Evolutionary conservation across 2,888 invertebrate genomes (phyloP).

Genomic region (Rotaria socialis): DNA sequence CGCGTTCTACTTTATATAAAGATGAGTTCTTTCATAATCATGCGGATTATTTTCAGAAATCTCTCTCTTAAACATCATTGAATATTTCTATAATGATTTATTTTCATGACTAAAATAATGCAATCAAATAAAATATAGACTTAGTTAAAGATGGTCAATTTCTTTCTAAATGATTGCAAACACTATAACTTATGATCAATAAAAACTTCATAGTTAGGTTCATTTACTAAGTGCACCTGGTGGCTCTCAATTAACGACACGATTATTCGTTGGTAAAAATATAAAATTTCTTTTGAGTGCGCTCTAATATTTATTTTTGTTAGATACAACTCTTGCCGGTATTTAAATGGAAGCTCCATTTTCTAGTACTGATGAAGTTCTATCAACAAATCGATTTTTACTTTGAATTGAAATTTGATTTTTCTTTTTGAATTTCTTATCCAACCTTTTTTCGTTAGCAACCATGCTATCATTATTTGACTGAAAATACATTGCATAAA

Average conservation of each 20-base stretch:
- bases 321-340: conserved; percentile 3
- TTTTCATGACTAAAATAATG: conserved; percentile 40
- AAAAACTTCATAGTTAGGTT: conserved; percentile 37
- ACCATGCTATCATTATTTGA: background rate
- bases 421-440: too few relatives aligned
- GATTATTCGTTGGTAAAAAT: background rate
- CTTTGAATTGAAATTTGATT: too few relatives aligned
- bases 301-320: background rate
- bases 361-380: conserved; percentile 40
- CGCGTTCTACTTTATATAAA: conserved; percentile 34
- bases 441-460: conserved; percentile 1
- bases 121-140: conserved; percentile 26
- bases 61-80: background rate
- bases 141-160: conserved; percentile 36
- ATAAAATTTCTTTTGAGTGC: background rate
- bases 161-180: conserved; percentile 17
- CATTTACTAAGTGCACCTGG: conserved; percentile 41
- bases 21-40: conserved; percentile 16
- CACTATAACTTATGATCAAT: background rate
- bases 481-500: background rate
- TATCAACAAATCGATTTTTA: background rate
- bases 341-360: conserved; percentile 45
- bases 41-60: conserved; percentile 40
- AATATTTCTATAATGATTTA: conserved; percentile 38
- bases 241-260: background rate